These are phyloP conservation scores for Paraescarpia echinospica DNA, from an alignment of 1,140 invertebrate species.

Conservation along the genomic window DNA sequence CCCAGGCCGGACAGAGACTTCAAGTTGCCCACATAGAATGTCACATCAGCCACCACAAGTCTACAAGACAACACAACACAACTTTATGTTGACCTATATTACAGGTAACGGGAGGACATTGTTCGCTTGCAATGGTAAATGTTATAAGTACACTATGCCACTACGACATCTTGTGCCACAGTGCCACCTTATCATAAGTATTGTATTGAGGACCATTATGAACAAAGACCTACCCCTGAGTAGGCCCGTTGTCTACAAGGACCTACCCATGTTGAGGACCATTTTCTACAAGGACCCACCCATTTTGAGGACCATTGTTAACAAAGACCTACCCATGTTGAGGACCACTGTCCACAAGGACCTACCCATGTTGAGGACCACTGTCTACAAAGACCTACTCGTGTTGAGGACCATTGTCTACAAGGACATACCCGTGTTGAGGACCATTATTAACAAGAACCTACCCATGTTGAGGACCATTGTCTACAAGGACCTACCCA, in stretches of 20 bases:
- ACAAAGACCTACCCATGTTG: too few relatives aligned
- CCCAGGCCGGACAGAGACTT: background rate
- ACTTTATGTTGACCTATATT: background rate
- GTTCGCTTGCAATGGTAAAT: too few relatives aligned
- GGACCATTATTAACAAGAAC: background rate
- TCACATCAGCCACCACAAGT: slow-evolving; percentile 12
- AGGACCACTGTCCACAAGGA: too few relatives aligned
- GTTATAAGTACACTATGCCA: too few relatives aligned
- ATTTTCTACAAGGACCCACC: background rate
- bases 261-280: background rate
- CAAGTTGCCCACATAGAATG: background rate
- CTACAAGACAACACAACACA: background rate
- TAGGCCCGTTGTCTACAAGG: background rate
- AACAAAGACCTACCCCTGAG: background rate
- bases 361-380: too few relatives aligned
- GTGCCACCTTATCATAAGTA: too few relatives aligned
- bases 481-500: background rate
- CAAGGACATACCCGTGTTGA: background rate
- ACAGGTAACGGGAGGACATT: too few relatives aligned
- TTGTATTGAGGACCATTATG: background rate
- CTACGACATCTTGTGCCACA: too few relatives aligned
- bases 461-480: background rate
- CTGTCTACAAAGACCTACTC: too few relatives aligned
- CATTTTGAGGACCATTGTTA: too few relatives aligned
- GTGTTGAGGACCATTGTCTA: background rate